Conservation (phyloP, 2,888 invertebrate species). For the Matsumyia berberina region DNA sequence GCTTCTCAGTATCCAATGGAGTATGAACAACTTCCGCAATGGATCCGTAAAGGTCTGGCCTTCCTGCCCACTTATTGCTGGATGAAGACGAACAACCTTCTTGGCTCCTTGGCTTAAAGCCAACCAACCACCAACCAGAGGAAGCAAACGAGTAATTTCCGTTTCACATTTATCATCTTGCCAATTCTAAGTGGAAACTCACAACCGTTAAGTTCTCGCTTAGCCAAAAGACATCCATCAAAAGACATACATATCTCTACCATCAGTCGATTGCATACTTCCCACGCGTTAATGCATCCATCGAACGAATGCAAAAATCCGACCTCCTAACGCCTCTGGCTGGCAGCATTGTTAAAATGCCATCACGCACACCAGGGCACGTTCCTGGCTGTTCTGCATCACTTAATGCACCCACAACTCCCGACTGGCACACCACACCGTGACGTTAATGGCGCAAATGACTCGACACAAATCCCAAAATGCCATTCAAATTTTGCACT, state of each 20-base stretch:
- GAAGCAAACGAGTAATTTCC: constrained; percentile 44
- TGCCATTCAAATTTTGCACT: constrained; percentile 70
- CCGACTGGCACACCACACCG: constrained; percentile 46
- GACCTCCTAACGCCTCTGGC: constrained; percentile 61
- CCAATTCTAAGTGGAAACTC: constrained; percentile 1
- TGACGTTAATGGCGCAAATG: constrained; percentile 75
- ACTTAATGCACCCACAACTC: constrained; percentile 71
- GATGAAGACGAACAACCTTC: no score
- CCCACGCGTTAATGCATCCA: constrained; percentile 51
- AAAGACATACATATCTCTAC: constrained; percentile 53
- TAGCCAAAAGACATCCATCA: constrained; percentile 60
- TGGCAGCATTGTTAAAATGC: constrained; percentile 66
- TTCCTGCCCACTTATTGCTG: no score
- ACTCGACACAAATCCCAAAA: constrained; percentile 75
- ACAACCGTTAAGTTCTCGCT: constrained; percentile 9
- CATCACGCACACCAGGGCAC: constrained; percentile 34
- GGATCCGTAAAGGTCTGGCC: no score
- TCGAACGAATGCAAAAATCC: constrained; percentile 28
- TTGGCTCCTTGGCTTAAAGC: no score
- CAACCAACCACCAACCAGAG: no score
- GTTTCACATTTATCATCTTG: constrained; percentile 42
- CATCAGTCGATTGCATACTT: constrained; percentile 48
- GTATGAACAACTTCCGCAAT: no score
- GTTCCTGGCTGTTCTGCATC: constrained; percentile 54
- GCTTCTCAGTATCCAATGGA: no score